Conservation (phyloP, 2,888 invertebrate genomes). For the Pterostichus niger region DNA sequence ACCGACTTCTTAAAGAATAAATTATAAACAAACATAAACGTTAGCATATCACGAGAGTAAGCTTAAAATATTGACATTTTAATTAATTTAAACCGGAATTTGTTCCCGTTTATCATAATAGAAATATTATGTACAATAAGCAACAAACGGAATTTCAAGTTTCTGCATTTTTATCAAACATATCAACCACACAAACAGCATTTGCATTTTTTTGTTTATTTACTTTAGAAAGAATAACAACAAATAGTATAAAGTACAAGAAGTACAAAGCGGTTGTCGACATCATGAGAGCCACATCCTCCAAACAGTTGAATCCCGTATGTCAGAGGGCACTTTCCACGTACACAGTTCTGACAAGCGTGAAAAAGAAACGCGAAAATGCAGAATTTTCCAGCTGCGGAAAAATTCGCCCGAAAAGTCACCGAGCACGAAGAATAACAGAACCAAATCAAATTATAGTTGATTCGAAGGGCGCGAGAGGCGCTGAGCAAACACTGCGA, state of each 20-base stretch:
- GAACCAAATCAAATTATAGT: slow-evolving; percentile 40
- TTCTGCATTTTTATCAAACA: too few relatives aligned
- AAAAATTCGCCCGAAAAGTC: slow-evolving; percentile 48
- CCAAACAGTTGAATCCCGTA: background rate
- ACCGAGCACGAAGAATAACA: slow-evolving; percentile 50
- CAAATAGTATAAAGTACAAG: slow-evolving; percentile 18
- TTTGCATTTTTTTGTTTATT: background rate
- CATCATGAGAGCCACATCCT: background rate
- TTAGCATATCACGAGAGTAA: too few relatives aligned
- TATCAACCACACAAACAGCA: background rate
- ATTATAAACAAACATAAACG: too few relatives aligned
- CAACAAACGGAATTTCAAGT: too few relatives aligned
- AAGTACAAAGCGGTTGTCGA: background rate
- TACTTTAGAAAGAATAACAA: slow-evolving; percentile 4
- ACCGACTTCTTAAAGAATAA: too few relatives aligned
- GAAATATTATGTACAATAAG: too few relatives aligned
- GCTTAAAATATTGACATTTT: too few relatives aligned
- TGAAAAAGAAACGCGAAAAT: slow-evolving; percentile 30
- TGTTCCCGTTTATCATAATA: too few relatives aligned
- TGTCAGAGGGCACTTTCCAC: slow-evolving; percentile 31
- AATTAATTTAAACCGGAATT: too few relatives aligned
- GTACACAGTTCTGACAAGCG: slow-evolving; percentile 40
- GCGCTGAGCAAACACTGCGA: slow-evolving; percentile 27
- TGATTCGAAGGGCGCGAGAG: slow-evolving; percentile 35
- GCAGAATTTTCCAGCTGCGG: slow-evolving; percentile 32